Percentiles rank a stretch among this genome's conserved stretches.
Conservation (phyloP, 2,113 vertebrate genomes). For the Tauraco erythrolophus region DNA sequence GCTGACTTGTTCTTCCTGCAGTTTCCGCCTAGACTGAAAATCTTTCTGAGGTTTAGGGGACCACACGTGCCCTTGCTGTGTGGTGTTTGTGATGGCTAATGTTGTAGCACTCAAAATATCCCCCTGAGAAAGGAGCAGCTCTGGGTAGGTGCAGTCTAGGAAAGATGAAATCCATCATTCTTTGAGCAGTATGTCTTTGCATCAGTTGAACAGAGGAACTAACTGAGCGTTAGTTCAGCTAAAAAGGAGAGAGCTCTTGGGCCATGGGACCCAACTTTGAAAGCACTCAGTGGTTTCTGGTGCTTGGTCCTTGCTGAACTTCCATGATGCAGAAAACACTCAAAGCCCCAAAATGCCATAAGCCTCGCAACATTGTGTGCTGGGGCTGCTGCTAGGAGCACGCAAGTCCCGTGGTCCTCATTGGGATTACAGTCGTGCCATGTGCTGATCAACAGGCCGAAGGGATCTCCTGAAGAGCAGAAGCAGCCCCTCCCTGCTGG, state of each 20-base stretch:
- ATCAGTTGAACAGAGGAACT: not conserved
- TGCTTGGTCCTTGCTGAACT: not conserved
- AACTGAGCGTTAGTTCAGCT: not conserved
- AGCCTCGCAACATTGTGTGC: not conserved
- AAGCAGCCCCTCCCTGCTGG: not conserved
- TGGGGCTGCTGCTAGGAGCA: not conserved
- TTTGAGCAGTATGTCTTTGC: not conserved
- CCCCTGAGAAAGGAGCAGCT: not conserved
- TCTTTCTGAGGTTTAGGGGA: not conserved
- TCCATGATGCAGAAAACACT: not conserved
- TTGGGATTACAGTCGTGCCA: not conserved
- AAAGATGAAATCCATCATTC: not conserved
- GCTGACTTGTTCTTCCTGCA: not conserved
- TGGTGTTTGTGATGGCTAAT: not conserved
- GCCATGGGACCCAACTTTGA: not conserved
- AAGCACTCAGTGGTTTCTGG: not conserved
- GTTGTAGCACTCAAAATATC: not conserved
- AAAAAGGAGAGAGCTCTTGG: not conserved
- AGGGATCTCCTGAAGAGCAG: not conserved
- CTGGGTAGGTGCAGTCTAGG: not conserved
- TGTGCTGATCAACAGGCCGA: not conserved
- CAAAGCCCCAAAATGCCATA: not conserved
- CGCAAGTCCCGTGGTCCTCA: not conserved
- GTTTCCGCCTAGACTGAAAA: not conserved
- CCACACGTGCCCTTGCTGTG: accelerated